Conservation (phyloP, 2,113 vertebrate genomes). For the Vicugna pacos region DNA sequence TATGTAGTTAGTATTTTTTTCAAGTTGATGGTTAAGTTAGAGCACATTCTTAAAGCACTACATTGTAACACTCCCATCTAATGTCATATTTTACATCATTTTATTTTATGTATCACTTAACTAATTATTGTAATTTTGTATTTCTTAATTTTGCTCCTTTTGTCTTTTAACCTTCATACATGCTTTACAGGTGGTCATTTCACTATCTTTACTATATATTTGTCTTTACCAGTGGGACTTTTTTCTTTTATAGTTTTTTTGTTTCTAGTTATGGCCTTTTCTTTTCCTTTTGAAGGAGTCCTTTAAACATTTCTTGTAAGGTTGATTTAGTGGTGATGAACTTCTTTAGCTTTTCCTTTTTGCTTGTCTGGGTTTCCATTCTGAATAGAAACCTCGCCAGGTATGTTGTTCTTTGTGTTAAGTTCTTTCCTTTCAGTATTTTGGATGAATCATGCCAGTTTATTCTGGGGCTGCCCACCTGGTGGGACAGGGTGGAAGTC, state of each 20-base stretch:
- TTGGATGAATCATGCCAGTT: neutral
- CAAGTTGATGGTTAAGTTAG: neutral
- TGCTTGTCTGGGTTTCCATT: neutral
- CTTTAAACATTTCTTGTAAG: neutral
- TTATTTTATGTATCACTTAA: neutral
- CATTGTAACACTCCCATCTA: neutral
- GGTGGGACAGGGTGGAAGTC: neutral
- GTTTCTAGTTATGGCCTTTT: neutral
- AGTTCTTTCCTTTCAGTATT: neutral
- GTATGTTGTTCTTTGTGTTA: neutral
- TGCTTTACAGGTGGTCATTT: neutral
- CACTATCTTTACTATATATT: neutral
- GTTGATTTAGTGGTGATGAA: neutral
- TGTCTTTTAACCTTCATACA: neutral
- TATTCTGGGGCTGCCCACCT: neutral
- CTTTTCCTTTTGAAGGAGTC: neutral
- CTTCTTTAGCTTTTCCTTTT: neutral
- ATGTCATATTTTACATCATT: neutral
- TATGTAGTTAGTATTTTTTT: neutral
- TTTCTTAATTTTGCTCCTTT: neutral
- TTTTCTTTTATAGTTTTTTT: neutral
- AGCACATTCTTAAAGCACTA: neutral
- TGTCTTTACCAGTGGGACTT: neutral
- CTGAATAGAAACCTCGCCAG: neutral
- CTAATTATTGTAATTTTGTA: neutral